Evolutionary conservation across 1,140 invertebrate genomes (phyloP).

Genomic region (Thaumatotibia leucotreta): DNA sequence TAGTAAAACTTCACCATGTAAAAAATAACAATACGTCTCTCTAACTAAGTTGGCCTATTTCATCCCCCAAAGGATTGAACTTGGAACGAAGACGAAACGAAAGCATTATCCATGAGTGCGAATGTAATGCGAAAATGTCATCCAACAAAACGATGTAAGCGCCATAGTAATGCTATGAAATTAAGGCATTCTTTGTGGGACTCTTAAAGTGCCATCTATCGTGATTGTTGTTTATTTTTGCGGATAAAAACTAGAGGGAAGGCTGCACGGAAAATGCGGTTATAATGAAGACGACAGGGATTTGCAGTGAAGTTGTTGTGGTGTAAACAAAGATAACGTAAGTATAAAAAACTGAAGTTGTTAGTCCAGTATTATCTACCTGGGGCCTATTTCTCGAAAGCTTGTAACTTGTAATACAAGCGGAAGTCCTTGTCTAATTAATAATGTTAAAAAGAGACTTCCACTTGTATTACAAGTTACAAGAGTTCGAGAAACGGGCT

Average conservation of each 20-base stretch:
- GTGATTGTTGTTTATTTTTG: slow-evolving; percentile 14
- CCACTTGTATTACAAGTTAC: too few species aligned
- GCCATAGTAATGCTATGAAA: background rate
- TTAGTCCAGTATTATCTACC: too few species aligned
- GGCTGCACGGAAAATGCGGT: background rate
- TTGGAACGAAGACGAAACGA: background rate
- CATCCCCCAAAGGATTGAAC: background rate
- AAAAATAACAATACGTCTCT: slow-evolving; percentile 3
- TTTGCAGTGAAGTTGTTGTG: too few species aligned
- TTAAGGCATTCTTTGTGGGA: background rate
- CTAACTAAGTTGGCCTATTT: slow-evolving; percentile 12
- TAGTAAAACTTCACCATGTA: background rate
- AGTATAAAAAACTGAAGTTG: too few species aligned
- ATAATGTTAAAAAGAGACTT: too few species aligned
- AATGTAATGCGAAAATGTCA: background rate
- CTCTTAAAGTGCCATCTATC: background rate
- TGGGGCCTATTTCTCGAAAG: too few species aligned
- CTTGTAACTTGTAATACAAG: too few species aligned
- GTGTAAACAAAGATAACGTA: too few species aligned
- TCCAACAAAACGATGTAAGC: background rate
- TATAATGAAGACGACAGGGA: background rate
- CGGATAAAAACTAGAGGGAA: background rate
- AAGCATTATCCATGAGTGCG: background rate
- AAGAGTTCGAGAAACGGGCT: too few species aligned
- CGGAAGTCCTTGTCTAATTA: too few species aligned